Conservation (phyloP, 2,888 invertebrate genomes). For the Keiferia lycopersicella region DNA sequence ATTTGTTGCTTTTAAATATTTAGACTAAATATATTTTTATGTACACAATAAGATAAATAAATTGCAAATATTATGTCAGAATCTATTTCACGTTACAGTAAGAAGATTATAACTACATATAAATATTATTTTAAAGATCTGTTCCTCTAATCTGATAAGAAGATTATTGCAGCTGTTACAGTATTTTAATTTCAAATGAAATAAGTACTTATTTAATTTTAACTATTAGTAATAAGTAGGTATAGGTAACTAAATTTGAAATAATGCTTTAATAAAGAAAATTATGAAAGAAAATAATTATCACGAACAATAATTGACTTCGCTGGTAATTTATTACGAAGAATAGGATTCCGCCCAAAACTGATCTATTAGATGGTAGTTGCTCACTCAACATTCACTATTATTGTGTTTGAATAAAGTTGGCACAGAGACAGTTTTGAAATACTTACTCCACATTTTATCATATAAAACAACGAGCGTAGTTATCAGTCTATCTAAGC, state of each 20-base stretch:
- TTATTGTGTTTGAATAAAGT: constrained; percentile 68
- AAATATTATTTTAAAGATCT: no score
- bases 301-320: background rate
- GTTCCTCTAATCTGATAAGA: no score
- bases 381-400: constrained; percentile 55
- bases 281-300: background rate
- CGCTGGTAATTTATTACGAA: constrained; percentile 29
- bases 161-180: no score
- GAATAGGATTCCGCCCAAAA: constrained; percentile 46
- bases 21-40: no score
- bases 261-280: background rate
- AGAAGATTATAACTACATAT: background rate
- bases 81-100: no score
- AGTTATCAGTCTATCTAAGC: constrained; percentile 59
- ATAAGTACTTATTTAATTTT: no score
- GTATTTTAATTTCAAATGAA: no score
- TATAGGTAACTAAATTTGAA: background rate
- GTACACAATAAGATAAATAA: no score
- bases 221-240: background rate
- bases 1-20: no score
- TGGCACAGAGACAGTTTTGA: constrained; percentile 57
- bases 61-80: no score
- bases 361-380: constrained; percentile 50
- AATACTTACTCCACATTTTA: constrained; percentile 54
- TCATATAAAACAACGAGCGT: constrained; percentile 40